Percentiles rank a stretch among this genome's conserved stretches.
phyloP scores from a whole-genome alignment of 2,797 vertebrate genomes.

The Amblyopsis hoosieri region DNA sequence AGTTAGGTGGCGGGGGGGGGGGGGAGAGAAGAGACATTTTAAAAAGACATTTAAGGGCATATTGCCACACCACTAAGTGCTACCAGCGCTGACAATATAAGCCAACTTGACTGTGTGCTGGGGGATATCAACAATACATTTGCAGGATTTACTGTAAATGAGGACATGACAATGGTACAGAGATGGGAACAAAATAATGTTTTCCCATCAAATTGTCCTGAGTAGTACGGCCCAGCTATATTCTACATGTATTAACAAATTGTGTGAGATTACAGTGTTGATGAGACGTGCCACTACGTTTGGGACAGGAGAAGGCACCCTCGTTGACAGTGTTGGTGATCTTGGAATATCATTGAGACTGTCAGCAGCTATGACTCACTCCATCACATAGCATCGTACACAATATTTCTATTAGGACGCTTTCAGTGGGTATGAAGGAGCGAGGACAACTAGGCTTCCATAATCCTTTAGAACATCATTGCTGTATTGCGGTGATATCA shows the following conservation, averaged over 20 bases:
- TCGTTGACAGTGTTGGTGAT: conserved; percentile 32
- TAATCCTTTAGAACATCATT: background rate
- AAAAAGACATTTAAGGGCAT: background rate
- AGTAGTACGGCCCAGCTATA: conserved; percentile 7
- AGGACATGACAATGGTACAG: background rate
- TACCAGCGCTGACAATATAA: background rate
- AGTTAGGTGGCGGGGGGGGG: too few species aligned
- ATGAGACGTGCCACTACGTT: conserved; percentile 43
- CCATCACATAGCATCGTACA: background rate
- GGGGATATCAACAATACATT: conserved; percentile 2
- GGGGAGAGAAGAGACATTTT: too few species aligned
- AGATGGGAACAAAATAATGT: conserved; percentile 13
- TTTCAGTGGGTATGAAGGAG: background rate
- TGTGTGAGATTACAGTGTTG: conserved; percentile 34
- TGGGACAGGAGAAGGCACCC: conserved; percentile 27
- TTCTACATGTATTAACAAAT: conserved; percentile 16
- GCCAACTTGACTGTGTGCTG: background rate
- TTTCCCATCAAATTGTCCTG: background rate
- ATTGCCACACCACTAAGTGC: background rate
- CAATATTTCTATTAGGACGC: conserved; percentile 14
- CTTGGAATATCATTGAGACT: conserved; percentile 9
- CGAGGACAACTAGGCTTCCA: background rate
- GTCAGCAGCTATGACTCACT: conserved; percentile 48
- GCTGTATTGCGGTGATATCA: background rate
- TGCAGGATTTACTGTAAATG: conserved; percentile 1